phyloP scores from a whole-genome alignment of 2,113 vertebrate species.

The Aplodontia rufa region DNA sequence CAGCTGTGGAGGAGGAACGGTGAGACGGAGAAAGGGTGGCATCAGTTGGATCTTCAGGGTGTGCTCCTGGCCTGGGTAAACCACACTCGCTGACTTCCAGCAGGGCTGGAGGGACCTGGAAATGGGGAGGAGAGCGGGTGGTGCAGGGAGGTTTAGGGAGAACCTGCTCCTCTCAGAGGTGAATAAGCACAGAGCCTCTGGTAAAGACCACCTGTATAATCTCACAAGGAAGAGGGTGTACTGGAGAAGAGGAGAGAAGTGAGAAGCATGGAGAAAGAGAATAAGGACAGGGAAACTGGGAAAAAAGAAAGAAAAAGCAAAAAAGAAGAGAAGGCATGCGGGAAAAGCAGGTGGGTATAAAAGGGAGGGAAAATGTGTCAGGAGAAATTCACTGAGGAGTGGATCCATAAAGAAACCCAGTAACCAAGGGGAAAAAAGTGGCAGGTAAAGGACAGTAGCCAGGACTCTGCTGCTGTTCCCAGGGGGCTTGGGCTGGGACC shows the following conservation, averaged over 20 bases:
- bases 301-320: not conserved
- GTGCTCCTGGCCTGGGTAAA: conserved; percentile 8
- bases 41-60: not conserved
- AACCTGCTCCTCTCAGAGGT: not conserved
- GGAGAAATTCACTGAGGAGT: not conserved
- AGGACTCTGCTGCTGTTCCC: not conserved
- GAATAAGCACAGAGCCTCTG: not conserved
- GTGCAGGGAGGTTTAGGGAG: not conserved
- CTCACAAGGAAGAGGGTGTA: not conserved
- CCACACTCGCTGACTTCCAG: conserved; percentile 1
- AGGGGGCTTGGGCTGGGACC: not conserved
- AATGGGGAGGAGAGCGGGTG: fast-evolving
- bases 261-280: no score
- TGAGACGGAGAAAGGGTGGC: not conserved
- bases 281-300: not conserved
- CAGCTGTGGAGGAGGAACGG: not conserved
- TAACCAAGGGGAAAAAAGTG: not conserved
- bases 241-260: not conserved
- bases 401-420: not conserved
- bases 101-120: not conserved
- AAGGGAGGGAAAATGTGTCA: not conserved
- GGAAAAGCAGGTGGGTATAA: not conserved
- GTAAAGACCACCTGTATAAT: not conserved
- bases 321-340: not conserved
- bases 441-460: not conserved